Base-by-base conservation (phyloP, 2,888 invertebrate species). In the Stenotaenia linearis region DNA sequence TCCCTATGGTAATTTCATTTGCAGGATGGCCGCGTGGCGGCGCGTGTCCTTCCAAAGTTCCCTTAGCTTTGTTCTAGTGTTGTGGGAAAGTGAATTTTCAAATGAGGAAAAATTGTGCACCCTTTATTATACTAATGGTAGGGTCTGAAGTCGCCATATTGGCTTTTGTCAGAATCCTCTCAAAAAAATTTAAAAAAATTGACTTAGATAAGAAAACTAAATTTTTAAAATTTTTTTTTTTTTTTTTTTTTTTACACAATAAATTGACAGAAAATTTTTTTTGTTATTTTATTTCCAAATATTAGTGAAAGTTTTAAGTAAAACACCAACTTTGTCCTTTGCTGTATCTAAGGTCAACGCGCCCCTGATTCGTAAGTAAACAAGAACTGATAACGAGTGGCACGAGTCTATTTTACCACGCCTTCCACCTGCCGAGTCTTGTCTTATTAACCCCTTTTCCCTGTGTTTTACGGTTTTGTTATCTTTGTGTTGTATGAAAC, bases 11-110 rank as follows among this genome's bases (percentile, higher is more conserved):
- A 23, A 69, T 69, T 69, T 69, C 69, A 69, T 69, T 69, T 69
- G 23, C 69, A 69, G 69, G 69, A 69, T 69, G 69, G 69, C 69
- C 69, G 69, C 69, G 69, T 69, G 69, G 69, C 69, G 69, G 69
- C 69, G 69, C 69, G 69, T 69, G 69, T 23, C 69, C 69, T 12
- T 69, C 69, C 69, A 69, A 28, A 28, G 69, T 69, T 69, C 69
- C 69, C 69, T 69, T 69, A 12, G 69, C 69, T 69, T 69, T 69
- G 69, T 69, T 69, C 69, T 28, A 28, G 23, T 28, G 69, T 23
- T 69, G 69, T 69, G 69, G 69, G 69, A 69, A 69, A 69, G 69
- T 28, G 69, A 69, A 69, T 69, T 69, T 69, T 69, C 69, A 6
- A 69, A 28, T 69, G 69, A 69, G 69, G 69, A 69, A 69, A 56